Percentiles rank a stretch among this genome's conserved stretches.
Conservation (phyloP, 2,888 invertebrate genomes). For the Melieria picta region DNA sequence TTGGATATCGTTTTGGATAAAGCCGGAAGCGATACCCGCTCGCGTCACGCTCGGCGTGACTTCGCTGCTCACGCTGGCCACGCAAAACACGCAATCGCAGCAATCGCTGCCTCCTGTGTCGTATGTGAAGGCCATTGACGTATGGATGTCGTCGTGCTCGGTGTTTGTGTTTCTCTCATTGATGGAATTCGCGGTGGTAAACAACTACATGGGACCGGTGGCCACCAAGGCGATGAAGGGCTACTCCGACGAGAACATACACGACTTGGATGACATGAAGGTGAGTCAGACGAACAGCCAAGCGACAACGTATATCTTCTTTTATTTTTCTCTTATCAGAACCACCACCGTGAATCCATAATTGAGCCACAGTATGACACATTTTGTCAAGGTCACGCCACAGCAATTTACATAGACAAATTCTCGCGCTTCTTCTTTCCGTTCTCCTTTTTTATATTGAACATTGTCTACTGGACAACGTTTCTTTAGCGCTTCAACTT, state of each 20-base stretch:
- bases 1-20: slow-evolving; percentile 97
- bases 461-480: slow-evolving; percentile 90
- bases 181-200: slow-evolving; percentile 91
- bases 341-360: slow-evolving; percentile 72
- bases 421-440: slow-evolving; percentile 91
- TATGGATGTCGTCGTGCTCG: slow-evolving; percentile 93
- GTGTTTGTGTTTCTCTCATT: slow-evolving; percentile 90
- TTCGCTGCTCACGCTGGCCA: slow-evolving; percentile 86
- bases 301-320: background rate
- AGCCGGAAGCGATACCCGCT: slow-evolving; percentile 91
- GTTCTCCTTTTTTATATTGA: slow-evolving; percentile 88
- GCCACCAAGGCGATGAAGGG: slow-evolving; percentile 92
- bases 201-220: slow-evolving; percentile 86
- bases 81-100: slow-evolving; percentile 92
- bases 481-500: slow-evolving; percentile 69
- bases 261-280: slow-evolving; percentile 80
- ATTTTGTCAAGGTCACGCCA: slow-evolving; percentile 82
- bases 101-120: slow-evolving; percentile 90
- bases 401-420: slow-evolving; percentile 86
- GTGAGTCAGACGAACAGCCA: slow-evolving; percentile 64
- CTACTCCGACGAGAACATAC: slow-evolving; percentile 85
- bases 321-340: slow-evolving; percentile 52
- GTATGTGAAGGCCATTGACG: slow-evolving; percentile 91
- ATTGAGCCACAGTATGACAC: slow-evolving; percentile 84
- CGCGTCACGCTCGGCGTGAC: slow-evolving; percentile 89